Percentiles rank a stretch among this genome's conserved stretches.
phyloP scores from a whole-genome alignment of 2,888 invertebrate genomes.

The Epiblema foenella region DNA sequence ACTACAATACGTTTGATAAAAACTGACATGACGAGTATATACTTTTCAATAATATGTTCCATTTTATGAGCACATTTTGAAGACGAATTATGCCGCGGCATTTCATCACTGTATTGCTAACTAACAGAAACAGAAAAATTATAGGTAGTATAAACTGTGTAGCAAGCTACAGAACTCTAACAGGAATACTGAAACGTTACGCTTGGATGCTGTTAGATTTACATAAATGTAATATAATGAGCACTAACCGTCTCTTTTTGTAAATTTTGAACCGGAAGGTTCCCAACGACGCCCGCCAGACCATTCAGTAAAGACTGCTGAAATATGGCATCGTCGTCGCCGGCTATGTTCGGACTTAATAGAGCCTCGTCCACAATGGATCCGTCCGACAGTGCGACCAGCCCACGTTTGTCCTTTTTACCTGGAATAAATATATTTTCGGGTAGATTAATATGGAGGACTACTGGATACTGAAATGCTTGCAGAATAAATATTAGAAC shows the following conservation, averaged over 20 bases:
- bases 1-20: no score
- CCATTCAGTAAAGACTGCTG: constrained; percentile 86
- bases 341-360: constrained; percentile 69
- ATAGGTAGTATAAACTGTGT: no score
- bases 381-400: constrained; percentile 87
- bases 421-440: constrained; percentile 55
- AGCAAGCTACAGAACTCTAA: no score
- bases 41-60: no score
- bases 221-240: constrained; percentile 25
- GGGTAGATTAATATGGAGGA: neutral
- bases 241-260: constrained; percentile 85
- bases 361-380: constrained; percentile 87
- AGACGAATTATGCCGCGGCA: no score
- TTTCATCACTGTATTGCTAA: no score
- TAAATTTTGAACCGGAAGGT: constrained; percentile 84
- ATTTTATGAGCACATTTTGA: no score
- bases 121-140: no score
- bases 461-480: no score
- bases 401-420: constrained; percentile 87
- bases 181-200: neutral
- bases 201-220: neutral
- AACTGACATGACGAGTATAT: no score
- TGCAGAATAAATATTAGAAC: neutral
- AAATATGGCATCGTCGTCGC: constrained; percentile 67
- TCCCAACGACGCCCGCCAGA: constrained; percentile 89